Evolutionary conservation across 1,140 invertebrate species (phyloP).

Genomic region (Meloidogyne exigua): DNA sequence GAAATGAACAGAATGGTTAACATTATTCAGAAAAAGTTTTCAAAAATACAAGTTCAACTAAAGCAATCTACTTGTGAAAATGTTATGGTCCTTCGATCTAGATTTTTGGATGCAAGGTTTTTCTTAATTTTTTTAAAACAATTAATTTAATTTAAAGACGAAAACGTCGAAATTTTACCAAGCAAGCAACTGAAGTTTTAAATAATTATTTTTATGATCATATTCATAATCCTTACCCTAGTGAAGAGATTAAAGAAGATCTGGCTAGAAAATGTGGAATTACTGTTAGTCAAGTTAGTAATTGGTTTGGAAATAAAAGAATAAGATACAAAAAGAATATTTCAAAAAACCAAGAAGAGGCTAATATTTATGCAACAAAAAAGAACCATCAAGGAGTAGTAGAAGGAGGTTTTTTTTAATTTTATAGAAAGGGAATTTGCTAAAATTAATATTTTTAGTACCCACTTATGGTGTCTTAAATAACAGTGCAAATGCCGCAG

Average conservation of each 20-base stretch:
- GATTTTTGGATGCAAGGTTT: slow-evolving; percentile 64
- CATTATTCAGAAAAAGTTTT: slow-evolving; percentile 99
- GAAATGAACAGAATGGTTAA: slow-evolving; percentile 96
- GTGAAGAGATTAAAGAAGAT: slow-evolving; percentile 99
- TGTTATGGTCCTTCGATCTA: slow-evolving; percentile 95
- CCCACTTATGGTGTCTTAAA: slow-evolving; percentile 52
- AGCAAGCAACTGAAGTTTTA: slow-evolving; percentile 97
- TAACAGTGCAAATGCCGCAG: slow-evolving; percentile 38
- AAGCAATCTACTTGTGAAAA: slow-evolving; percentile 99
- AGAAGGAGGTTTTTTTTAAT: slow-evolving; percentile 12
- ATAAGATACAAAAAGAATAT: slow-evolving; percentile 99
- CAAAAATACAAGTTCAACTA: slow-evolving; percentile 97
- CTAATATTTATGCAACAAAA: slow-evolving; percentile 97
- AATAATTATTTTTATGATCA: slow-evolving; percentile 75
- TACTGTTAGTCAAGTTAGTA: slow-evolving; percentile 81
- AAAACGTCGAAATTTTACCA: slow-evolving; percentile 98
- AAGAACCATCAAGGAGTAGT: slow-evolving; percentile 68
- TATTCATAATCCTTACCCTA: slow-evolving; percentile 87
- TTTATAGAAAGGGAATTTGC: too few relatives aligned
- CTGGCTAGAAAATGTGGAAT: slow-evolving; percentile 98
- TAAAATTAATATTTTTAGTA: slow-evolving; percentile 13
- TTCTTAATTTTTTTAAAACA: background rate
- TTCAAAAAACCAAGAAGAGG: slow-evolving; percentile 98
- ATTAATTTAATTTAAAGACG: slow-evolving; percentile 70
- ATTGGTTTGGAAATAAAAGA: slow-evolving; percentile 99